These are phyloP conservation scores for Sceloporus undulatus DNA, from an alignment of 2,113 vertebrate genomes.

Conservation along the genomic window DNA sequence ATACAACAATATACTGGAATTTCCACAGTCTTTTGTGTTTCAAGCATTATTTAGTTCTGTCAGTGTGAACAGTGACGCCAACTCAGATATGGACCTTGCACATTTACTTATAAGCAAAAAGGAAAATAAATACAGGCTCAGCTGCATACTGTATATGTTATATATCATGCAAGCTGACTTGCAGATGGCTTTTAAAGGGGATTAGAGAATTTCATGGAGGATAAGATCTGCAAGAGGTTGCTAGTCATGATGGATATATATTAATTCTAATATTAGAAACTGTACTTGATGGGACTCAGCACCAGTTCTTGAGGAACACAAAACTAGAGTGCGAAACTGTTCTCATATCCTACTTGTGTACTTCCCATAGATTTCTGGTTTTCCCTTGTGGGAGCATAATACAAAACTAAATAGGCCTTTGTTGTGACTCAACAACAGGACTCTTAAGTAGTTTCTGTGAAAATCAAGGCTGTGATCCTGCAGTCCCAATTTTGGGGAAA, in stretches of 20 bases:
- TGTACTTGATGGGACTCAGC: no score
- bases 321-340: background rate
- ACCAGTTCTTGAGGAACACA: background rate
- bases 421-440: no score
- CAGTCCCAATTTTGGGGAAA: no score
- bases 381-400: no score
- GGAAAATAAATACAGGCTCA: no score
- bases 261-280: no score
- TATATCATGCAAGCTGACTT: background rate
- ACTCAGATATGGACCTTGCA: background rate
- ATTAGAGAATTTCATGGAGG: background rate
- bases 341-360: background rate
- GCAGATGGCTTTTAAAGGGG: background rate
- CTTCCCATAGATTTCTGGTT: no score
- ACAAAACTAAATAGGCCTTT: no score
- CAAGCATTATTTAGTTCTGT: background rate
- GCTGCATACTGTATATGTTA: no score
- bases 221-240: background rate
- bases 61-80: background rate
- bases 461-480: no score
- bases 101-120: no score
- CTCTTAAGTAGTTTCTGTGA: no score
- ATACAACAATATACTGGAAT: background rate
- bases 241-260: background rate
- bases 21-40: background rate